These are phyloP conservation scores for Zaprionus africanus DNA, from an alignment of 1,140 invertebrate genomes.

Conservation along the genomic window DNA sequence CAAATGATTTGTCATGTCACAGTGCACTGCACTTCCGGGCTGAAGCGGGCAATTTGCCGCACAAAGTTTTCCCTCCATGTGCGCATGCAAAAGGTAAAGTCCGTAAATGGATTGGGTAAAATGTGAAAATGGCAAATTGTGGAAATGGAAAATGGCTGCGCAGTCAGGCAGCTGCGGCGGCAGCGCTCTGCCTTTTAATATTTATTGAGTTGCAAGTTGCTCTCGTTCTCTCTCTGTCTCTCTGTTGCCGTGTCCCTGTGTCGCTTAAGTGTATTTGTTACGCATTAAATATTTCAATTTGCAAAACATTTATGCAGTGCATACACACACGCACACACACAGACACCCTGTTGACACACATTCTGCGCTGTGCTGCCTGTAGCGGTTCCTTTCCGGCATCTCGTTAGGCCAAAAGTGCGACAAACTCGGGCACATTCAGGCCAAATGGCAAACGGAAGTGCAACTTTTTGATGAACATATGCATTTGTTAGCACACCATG, in stretches of 20 bases:
- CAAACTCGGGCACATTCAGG: slow-evolving; percentile 38
- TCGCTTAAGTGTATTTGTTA: slow-evolving; percentile 53
- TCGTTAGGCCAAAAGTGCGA: slow-evolving; percentile 43
- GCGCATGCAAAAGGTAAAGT: slow-evolving; percentile 1
- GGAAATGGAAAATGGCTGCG: slow-evolving; percentile 39
- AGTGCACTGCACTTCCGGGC: slow-evolving; percentile 67
- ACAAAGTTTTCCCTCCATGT: slow-evolving; percentile 2
- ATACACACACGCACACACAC: slow-evolving; percentile 17
- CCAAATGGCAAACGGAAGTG: slow-evolving; percentile 52
- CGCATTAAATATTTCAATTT: slow-evolving; percentile 78
- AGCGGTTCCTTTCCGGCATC: slow-evolving; percentile 23
- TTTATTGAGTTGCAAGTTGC: slow-evolving; percentile 73
- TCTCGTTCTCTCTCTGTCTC: background rate
- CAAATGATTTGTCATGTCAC: slow-evolving; percentile 78
- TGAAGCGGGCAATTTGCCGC: slow-evolving; percentile 44
- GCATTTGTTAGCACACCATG: slow-evolving; percentile 31
- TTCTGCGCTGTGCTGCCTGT: background rate
- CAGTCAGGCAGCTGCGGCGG: slow-evolving; percentile 19
- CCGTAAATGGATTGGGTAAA: too few relatives aligned
- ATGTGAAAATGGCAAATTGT: too few relatives aligned
- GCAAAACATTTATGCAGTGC: slow-evolving; percentile 74
- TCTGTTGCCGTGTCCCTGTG: slow-evolving; percentile 19
- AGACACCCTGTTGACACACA: slow-evolving; percentile 5
- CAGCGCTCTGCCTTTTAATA: slow-evolving; percentile 71
- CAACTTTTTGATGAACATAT: slow-evolving; percentile 48